Base-by-base conservation (phyloP, 2,888 invertebrate species). In the Ichneumoninae sp. region DNA sequence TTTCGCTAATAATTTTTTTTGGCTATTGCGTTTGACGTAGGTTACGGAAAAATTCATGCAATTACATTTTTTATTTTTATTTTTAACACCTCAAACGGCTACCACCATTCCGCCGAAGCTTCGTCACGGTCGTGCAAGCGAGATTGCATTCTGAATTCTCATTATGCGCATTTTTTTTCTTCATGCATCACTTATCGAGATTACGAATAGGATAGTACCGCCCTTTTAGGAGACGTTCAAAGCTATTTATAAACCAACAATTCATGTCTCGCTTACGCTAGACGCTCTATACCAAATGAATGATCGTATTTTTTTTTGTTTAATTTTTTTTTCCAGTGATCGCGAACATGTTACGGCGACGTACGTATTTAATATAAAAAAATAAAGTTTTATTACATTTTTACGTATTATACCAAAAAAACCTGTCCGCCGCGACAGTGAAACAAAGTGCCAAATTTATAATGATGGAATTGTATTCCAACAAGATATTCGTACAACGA, bases 331-430 rank as follows among this genome's bases (percentile, higher is more conserved):
- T 69, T 70, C 33, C 47, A 19, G 60, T 54, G 44, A 81, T 57
- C 65, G 74, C 68, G n/a, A 52, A 66, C 22, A 36, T 40, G n/a
- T 78, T 50, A 50, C 22, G 65, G 52, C 78, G 57, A 81, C 81
- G 69, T 63, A 83, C 69, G 81, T 83, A 86, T 79, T 81, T 83
- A 80, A 54, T 76, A 81, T 75, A 79, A 70, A 30, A 76, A 40
- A 75, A 85, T 33, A 65, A 57, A 75, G 70, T 82, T 87, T 87
- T 86, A 54, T 86, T 80, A 87, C 81, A 83, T 87, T 86, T 86
- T 30, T 87, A 87, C 83, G 69, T 70, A 78, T 30, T 19, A 63
- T 84, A 80, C 74, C 73, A 84, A 76, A 77, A 83, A 70, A 75
- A 81, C 40, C 19, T 47, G 30, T 40, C 60, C 52, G 63, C 52